Base-by-base conservation (phyloP, 1,140 invertebrate genomes). In the Galendromus occidentalis region DNA sequence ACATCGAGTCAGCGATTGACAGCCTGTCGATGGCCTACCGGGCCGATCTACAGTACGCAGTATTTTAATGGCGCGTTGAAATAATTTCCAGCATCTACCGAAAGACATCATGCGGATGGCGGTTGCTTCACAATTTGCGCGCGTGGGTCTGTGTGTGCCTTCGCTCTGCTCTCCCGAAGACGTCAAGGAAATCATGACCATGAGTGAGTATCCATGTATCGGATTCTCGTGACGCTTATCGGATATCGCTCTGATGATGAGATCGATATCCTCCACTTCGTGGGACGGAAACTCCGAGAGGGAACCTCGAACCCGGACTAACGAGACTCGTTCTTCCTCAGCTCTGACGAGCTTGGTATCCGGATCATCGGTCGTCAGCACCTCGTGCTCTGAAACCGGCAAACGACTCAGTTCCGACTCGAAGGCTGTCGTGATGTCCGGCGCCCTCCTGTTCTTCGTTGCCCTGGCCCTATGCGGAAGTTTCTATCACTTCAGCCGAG, bases 71-170 rank as follows among this genome's bases (percentile, higher is more conserved):
- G 33, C 9, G 9, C 33, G 9, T 39, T 39, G 33, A 4, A 39
- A 39, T 39, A 39, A 4, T 25, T 59, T 29, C n/a, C 51, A 59
- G 51, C 33, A 59, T 59, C 51, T 59, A 1, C 51, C 51, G 51
- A 33, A 59, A 14, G 33, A 29, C 51, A 59, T 59, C 51, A 29
- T 25, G 51, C 25, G 33, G 12, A 59, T 29, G 51, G 33, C 51
- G 14, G 25, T 59, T 25, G 51, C 14, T 33, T 25, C 51, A 1
- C 12, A 59, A 12, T 20, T 59, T 22, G 51, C 51, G 14, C 64
- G 67, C 30, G 44, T 69, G 30, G 69, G 69, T 12, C 18, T 69
- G 7, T 69, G 69, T 28, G 41, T 69, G 18, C 69, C 69, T 9
- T 68, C 69, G 12, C 64, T 66, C 12, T 69, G 69, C 17, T 47